Evolutionary conservation across 2,888 invertebrate genomes (phyloP), one percentile per base, ranked within the genome.

Genomic region (Melieria omissa): DNA sequence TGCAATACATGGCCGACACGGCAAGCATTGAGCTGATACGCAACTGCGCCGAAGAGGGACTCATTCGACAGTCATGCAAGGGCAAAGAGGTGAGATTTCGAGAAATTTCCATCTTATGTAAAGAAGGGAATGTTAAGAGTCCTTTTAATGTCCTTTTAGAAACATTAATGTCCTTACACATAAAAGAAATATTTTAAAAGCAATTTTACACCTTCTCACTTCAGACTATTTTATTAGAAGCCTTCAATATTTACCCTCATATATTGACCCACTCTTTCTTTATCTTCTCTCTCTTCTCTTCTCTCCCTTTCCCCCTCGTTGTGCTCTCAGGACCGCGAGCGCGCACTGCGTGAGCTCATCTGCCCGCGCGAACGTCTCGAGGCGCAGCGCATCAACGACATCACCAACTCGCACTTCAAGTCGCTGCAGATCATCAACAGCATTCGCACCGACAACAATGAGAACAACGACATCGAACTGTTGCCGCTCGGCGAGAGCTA

Each of bases 1-100:
- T 92, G 76, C 89, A 93, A 72, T 94, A 93, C 83, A 89, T 93
- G 81, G 93, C 93, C 45, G 93, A 93, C 82, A 92, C 92, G 82
- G 92, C 92, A 49, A 93, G 93, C 62, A 90, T 93, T 65, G 93
- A 93, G 84, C 88, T 93, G 70, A 92, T 93, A 54, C 90, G 92
- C 45, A 93, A 93, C 83, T 93, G 93, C 79, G 93, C 93, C 65
- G 86, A 93, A 73, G 93, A 92, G 73, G 93, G 92, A 10, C 91
- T 92, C 4, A 90, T 92, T 81, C 89, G 92, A 75, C 91, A 93
- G 72, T 90, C 92, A 76, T 93, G 93, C 85, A 92, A 91, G 80
- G 92, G 93, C 79, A 91, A 92, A 85, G 90, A 92, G 89, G 93
- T 93, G 88, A 65, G 65, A 41, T 41, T 42, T 14, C 6, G 12